Conservation (phyloP, 2,888 invertebrate genomes). For the Deroplatys truncata region DNA sequence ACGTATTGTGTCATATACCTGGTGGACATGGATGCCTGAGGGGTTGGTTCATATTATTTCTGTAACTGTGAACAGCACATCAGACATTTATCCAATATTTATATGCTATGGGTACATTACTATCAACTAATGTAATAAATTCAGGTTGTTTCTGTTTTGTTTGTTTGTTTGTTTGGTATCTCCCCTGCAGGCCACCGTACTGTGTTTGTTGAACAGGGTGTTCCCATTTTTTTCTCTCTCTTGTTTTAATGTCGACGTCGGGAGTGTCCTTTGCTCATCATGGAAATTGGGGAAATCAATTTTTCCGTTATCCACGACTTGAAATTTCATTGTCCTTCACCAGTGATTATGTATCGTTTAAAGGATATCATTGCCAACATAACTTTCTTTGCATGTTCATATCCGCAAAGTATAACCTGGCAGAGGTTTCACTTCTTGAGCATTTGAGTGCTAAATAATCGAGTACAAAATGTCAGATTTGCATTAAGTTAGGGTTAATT, state of each 20-base stretch:
- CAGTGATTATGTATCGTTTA: not conserved
- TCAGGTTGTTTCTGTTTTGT: too few relatives aligned
- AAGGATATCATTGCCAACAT: not conserved
- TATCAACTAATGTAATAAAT: too few relatives aligned
- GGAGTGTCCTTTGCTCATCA: not conserved
- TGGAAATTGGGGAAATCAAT: slow-evolving; percentile 13
- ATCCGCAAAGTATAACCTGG: not conserved
- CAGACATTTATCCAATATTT: not conserved
- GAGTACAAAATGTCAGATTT: too few relatives aligned
- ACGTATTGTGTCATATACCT: not conserved
- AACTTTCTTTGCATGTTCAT: not conserved
- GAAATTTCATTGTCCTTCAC: not conserved
- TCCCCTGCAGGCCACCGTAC: not conserved
- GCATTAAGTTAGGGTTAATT: too few relatives aligned
- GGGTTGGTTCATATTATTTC: not conserved
- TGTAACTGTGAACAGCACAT: not conserved
- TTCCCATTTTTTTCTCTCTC: not conserved
- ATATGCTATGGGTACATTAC: too few relatives aligned
- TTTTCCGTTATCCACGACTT: not conserved
- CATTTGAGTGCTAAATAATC: too few relatives aligned
- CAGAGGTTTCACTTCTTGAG: too few relatives aligned
- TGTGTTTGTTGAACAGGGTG: not conserved
- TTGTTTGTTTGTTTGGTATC: too few relatives aligned
- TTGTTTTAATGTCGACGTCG: slow-evolving; percentile 14
- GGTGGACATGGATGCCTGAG: not conserved